Base-by-base conservation (phyloP, 2,113 vertebrate species). In the Micromys minutus region DNA sequence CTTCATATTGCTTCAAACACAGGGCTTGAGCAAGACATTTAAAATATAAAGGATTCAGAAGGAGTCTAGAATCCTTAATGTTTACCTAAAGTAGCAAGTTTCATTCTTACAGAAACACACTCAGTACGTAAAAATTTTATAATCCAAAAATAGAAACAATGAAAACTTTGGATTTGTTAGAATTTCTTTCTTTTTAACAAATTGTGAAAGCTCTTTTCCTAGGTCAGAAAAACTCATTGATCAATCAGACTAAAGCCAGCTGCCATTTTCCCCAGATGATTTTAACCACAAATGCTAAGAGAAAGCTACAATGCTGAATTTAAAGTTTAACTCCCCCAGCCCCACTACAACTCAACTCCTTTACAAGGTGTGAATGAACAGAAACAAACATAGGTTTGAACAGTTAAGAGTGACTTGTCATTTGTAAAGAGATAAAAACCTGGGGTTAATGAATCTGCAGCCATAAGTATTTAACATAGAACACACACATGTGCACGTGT, bases 351-450 rank as follows among this genome's bases (percentile, higher is more conserved):
- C n/a, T 50, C 21, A n/a, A n/a, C n/a, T n/a, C n/a, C 13, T 93
- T 97, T 95, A 59, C 72, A 45, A 96, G 80, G 96, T 96, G 94
- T 80, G 97, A 96, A 97, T 94, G 94, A 96, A 79, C 39, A 95
- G 50, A 93, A 63, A 88, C 36, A 81, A 92, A 36, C 85, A 79
- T 80, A 71, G 13, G 47, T 34, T 67, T 93, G 65, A 86, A 65
- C 88, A 88, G 71, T 83, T 81, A 92, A 90, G 93, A 94, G 80
- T 85, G 79, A 65, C 84, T 92, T 94, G 39, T 85, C 71, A 74
- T 94, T 88, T 39, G 31, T 19, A 63, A 85, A 74, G 65, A 76
- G 39, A 94, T 85, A 47, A 92, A 97, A 86, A 29, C 21, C 67
- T 9, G 55, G 7, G 76, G 45, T 52, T 74, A 96, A 72, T 76